Base-by-base conservation (phyloP, 2,797 vertebrate species). In the Onychomys arenicola region DNA sequence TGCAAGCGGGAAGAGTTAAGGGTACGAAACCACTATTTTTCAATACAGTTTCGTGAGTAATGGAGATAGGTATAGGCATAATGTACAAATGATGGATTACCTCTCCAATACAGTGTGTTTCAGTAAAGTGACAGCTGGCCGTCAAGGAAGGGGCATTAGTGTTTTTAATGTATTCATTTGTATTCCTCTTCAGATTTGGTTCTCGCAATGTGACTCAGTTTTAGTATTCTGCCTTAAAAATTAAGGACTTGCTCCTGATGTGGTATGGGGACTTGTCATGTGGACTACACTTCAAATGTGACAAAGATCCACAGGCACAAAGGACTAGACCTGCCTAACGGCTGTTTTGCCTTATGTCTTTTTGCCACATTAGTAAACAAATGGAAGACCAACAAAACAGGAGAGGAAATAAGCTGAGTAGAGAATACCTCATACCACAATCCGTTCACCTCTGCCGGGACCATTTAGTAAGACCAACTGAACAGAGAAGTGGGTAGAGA, bases 21-120 rank as follows among this genome's bases (percentile, higher is more conserved):
- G 37, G 11, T 10, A 17, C 23, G 17, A 81, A 94, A 94, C 90
- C 78, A 95, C 37, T 59, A 21, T 43, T 94, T 94, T 91, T 80
- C 27, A 40, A 65, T 49, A 71, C 5, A 61, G 92, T 65, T 1
- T 46, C 61, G 93, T 46, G 89, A 95, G 80, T 93, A 94, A 95
- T 91, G 69, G 27, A 87, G 93, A 73, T 61, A 83, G 78, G 61
- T 89, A 46, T 9, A 11, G 67, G 57, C 67, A 90, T 94, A 57
- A 90, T 95, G 91, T 95, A 91, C 63, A 96, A 93, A 92, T 32
- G 83, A 85, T 55, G 80, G 40, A 4, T 87, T 71, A 86, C 89
- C 49, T 90, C 40, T 69, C 32, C 3, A 8, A 86, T 89, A 86
- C 14, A 86, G 37, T 52, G 76, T 67, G 23, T 14, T 87, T 57